phyloP scores from a whole-genome alignment of 1,140 invertebrate species.

The Helicorthomorpha holstii region DNA sequence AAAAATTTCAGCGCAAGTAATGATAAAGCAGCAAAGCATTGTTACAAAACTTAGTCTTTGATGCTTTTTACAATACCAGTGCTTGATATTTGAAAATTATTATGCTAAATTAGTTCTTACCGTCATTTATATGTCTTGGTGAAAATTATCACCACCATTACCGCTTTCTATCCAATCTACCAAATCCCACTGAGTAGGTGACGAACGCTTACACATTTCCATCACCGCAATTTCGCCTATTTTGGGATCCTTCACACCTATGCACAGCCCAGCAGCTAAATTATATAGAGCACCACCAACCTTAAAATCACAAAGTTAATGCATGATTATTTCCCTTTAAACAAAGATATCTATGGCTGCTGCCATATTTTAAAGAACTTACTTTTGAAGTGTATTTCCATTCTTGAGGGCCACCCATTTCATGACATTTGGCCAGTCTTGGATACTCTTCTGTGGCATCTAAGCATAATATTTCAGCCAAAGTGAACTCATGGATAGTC shows the following conservation, averaged over 20 bases:
- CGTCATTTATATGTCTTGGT: too few species aligned
- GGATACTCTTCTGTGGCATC: constrained; percentile 48
- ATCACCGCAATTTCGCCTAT: constrained; percentile 16
- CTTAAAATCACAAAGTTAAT: constrained; percentile 23
- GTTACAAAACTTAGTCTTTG: too few species aligned
- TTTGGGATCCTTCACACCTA: constrained; percentile 28
- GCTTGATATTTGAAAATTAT: too few species aligned
- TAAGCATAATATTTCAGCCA: constrained; percentile 67
- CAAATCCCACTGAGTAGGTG: constrained; percentile 4
- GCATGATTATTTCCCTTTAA: not conserved
- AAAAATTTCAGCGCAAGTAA: too few species aligned
- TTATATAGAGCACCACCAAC: constrained; percentile 62
- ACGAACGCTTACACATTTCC: constrained; percentile 16
- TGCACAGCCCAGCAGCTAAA: constrained; percentile 62
- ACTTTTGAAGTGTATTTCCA: constrained; percentile 61
- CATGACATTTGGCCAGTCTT: constrained; percentile 73
- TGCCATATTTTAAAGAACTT: constrained; percentile 14
- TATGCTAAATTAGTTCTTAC: too few species aligned
- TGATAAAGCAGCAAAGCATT: too few species aligned
- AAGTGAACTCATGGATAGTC: constrained; percentile 60
- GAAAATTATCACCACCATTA: not conserved
- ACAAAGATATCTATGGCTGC: not conserved
- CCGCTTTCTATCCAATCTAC: not conserved
- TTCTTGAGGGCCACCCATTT: constrained; percentile 71
- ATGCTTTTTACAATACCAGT: too few species aligned